Evolutionary conservation across 1,140 invertebrate species (phyloP).

Genomic region (Andrena cerasifolii): DNA sequence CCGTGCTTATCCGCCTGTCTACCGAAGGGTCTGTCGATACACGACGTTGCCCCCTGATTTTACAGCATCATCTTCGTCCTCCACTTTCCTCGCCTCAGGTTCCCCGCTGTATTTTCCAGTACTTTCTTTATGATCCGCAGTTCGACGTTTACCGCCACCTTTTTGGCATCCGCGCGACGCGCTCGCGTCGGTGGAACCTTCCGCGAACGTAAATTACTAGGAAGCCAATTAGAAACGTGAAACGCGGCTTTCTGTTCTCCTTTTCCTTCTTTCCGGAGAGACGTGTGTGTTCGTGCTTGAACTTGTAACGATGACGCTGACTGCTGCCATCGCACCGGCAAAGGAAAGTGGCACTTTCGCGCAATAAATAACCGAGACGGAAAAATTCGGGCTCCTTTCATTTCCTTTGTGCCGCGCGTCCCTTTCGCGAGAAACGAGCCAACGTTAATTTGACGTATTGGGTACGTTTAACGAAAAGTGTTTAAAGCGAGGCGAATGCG

Average conservation of each 20-base stretch:
- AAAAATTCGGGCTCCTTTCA: not conserved
- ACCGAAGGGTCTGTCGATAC: conserved; percentile 36
- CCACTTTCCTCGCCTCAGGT: not conserved
- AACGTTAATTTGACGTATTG: conserved; percentile 17
- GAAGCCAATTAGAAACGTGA: conserved; percentile 3
- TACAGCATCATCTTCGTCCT: not conserved
- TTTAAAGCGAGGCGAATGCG: not conserved
- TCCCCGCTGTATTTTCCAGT: not conserved
- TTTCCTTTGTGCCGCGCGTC: not conserved
- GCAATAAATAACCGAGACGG: conserved; percentile 30
- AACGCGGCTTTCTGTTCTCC: no score
- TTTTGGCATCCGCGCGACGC: no score
- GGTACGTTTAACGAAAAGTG: not conserved
- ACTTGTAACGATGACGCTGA: conserved; percentile 11
- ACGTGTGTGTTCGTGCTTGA: conserved; percentile 21
- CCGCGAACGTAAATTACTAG: not conserved
- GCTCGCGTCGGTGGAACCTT: conserved; percentile 11
- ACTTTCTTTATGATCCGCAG: no score
- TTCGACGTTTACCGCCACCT: no score
- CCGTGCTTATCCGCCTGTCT: not conserved
- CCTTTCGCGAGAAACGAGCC: not conserved
- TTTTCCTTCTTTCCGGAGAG: not conserved
- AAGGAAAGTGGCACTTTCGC: conserved; percentile 10
- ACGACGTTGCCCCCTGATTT: not conserved
- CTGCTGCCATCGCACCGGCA: not conserved